phyloP scores from a whole-genome alignment of 2,888 invertebrate species.

The Spodoptera exigua region DNA sequence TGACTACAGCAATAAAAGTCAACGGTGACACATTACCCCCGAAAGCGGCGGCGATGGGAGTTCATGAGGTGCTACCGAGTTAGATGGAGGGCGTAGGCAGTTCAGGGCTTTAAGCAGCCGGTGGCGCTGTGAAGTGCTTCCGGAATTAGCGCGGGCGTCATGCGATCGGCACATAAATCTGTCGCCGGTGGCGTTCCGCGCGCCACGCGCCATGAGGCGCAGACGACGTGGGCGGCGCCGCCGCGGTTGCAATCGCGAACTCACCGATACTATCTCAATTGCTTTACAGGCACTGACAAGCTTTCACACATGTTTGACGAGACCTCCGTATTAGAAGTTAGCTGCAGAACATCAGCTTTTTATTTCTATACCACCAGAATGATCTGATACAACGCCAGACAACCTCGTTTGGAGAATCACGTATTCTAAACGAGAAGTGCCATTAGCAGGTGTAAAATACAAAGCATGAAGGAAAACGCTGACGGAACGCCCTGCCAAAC shows the following conservation, averaged over 20 bases:
- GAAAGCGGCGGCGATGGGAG: constrained; percentile 32
- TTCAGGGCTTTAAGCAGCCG: constrained; percentile 60
- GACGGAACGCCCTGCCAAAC: constrained; percentile 55
- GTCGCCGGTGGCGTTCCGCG: constrained; percentile 66
- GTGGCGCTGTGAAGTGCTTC: constrained; percentile 70
- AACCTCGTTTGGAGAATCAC: constrained; percentile 23
- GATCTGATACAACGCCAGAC: constrained; percentile 9
- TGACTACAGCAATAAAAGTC: constrained; percentile 51
- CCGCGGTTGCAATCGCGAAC: constrained; percentile 55
- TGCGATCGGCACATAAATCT: constrained; percentile 82
- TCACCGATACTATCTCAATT: constrained; percentile 64
- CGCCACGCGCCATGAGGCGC: constrained; percentile 53
- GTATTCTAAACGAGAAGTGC: constrained; percentile 29
- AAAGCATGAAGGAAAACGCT: constrained; percentile 47
- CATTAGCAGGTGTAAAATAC: constrained; percentile 51
- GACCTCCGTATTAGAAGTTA: constrained; percentile 12
- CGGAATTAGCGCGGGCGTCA: constrained; percentile 76
- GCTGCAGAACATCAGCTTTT: neutral
- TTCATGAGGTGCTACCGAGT: constrained; percentile 52
- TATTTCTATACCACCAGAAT: neutral
- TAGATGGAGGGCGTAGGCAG: constrained; percentile 42
- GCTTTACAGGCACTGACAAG: constrained; percentile 53
- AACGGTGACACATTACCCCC: constrained; percentile 41
- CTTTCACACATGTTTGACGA: constrained; percentile 24
- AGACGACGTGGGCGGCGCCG: constrained; percentile 62